A percentile compares a stretch with the other conserved stretches of the same genome.
These are phyloP conservation scores for Agrotis segetum DNA, from an alignment of 2,888 invertebrate species.

Conservation along the genomic window DNA sequence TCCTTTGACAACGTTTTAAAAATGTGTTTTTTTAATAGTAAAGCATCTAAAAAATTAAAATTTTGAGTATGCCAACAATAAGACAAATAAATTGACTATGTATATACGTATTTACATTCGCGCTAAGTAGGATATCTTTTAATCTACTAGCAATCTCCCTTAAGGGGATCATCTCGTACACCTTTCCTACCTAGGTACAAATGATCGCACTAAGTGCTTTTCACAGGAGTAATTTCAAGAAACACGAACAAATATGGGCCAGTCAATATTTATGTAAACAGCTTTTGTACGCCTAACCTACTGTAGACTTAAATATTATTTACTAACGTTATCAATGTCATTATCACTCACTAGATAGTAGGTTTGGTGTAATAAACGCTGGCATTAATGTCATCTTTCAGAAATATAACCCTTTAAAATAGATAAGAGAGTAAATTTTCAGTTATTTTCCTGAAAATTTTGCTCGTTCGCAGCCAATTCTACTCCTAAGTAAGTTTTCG, in stretches of 20 bases:
- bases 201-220: background rate
- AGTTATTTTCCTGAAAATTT: slow-evolving; percentile 36
- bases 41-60: too few relatives aligned
- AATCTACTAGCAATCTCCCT: too few relatives aligned
- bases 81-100: too few relatives aligned
- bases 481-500: slow-evolving; percentile 46
- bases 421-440: slow-evolving; percentile 56
- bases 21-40: too few relatives aligned
- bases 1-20: too few relatives aligned
- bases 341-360: slow-evolving; percentile 62
- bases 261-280: slow-evolving; percentile 42
- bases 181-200: background rate
- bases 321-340: slow-evolving; percentile 64
- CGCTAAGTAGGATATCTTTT: too few relatives aligned
- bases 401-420: slow-evolving; percentile 42
- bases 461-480: slow-evolving; percentile 30
- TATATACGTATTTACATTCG: too few relatives aligned
- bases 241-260: slow-evolving; percentile 7
- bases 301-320: slow-evolving; percentile 42
- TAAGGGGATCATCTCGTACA: too few relatives aligned
- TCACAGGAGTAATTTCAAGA: slow-evolving; percentile 18
- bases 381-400: slow-evolving; percentile 44
- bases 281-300: slow-evolving; percentile 37
- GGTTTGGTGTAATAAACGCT: slow-evolving; percentile 53
- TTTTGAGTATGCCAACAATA: too few relatives aligned